Conservation (phyloP, 2,113 vertebrate species). For the Heliornis fulica region DNA sequence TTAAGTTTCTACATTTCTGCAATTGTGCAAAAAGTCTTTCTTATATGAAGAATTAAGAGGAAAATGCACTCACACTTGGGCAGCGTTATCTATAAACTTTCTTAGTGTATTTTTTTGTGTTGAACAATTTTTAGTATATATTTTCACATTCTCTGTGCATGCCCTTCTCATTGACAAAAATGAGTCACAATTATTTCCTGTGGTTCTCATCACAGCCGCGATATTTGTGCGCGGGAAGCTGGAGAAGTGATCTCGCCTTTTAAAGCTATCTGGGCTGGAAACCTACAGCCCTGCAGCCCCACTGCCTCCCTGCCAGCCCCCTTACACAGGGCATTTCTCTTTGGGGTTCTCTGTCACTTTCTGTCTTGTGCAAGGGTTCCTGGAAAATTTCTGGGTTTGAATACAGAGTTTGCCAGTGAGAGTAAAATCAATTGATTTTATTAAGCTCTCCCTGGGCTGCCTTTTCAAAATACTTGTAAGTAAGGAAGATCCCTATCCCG, state of each 20-base stretch:
- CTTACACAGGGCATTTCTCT: background rate
- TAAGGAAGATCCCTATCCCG: accelerated
- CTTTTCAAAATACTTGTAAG: background rate
- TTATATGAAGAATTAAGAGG: background rate
- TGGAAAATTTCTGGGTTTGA: background rate
- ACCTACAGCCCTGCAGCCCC: slow-evolving; percentile 42
- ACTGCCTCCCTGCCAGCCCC: background rate
- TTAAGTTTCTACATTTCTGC: background rate
- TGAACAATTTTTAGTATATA: background rate
- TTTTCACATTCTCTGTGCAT: background rate
- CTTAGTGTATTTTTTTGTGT: background rate
- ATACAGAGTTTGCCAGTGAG: background rate
- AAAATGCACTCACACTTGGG: background rate
- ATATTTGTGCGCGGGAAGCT: background rate
- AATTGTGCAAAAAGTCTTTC: background rate
- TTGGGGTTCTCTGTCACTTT: background rate
- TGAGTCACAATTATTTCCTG: background rate
- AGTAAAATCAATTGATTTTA: background rate
- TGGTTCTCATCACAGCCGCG: background rate
- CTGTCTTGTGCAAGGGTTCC: background rate
- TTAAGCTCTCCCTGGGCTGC: background rate
- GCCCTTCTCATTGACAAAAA: background rate
- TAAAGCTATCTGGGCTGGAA: slow-evolving; percentile 42
- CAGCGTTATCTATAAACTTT: background rate
- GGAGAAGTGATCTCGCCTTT: slow-evolving; percentile 38